Conservation (phyloP, 2,888 invertebrate species). For the Bombylius major region DNA sequence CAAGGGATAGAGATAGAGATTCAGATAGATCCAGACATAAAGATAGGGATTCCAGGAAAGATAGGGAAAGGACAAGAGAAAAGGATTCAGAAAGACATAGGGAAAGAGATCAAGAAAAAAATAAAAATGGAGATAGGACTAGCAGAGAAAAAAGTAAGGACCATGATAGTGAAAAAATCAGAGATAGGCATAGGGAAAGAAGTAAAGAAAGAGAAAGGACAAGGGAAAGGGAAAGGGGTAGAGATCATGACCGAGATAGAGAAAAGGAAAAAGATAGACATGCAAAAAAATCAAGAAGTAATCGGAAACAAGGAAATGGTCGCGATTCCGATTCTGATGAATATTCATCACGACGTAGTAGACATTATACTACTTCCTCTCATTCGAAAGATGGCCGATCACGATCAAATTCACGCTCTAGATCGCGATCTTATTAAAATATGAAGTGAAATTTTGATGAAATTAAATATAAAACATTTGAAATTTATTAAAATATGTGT, state of each 20-base stretch:
- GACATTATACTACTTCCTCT: background rate
- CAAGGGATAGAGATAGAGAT: background rate
- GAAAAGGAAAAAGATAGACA: background rate
- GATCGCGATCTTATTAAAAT: slow-evolving; percentile 21
- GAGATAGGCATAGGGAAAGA: background rate
- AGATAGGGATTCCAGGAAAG: background rate
- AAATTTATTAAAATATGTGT: too few species aligned
- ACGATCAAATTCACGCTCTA: slow-evolving; percentile 19
- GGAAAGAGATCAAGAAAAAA: too few species aligned
- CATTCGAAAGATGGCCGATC: background rate
- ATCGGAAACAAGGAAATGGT: background rate
- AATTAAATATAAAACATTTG: too few species aligned
- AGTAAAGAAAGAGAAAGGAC: background rate
- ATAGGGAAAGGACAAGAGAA: background rate
- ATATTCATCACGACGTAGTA: background rate
- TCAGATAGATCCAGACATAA: background rate
- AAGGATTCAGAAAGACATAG: background rate
- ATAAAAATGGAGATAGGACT: too few species aligned
- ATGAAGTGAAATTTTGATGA: too few species aligned
- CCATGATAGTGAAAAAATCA: background rate
- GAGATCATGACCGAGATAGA: background rate
- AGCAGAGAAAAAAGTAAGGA: background rate
- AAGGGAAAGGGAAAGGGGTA: background rate
- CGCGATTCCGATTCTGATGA: slow-evolving; percentile 6
- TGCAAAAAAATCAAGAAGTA: background rate